Evolutionary conservation across 2,888 invertebrate genomes (phyloP), one percentile per base, ranked within the genome.

Genomic region (Conistra vaccinii): DNA sequence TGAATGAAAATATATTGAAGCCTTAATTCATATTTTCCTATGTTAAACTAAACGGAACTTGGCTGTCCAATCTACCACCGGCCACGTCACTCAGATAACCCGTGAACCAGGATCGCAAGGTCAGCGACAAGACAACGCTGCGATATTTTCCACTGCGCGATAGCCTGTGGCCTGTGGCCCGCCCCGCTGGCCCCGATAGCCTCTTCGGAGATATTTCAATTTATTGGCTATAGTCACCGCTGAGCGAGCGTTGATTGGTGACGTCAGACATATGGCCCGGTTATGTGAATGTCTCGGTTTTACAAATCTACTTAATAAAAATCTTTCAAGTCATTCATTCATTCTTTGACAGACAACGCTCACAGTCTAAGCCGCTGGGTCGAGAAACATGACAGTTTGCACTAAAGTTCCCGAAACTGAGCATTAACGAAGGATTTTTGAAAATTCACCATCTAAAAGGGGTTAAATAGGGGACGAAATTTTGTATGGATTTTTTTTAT

Each of bases 151-250:
- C 80, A 81, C 73, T 58, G 65, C 32, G 32, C 80, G 92, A 92
- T 93, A 91, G 70, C 90, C 88, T 78, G 48, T 42, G 80, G 67
- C 88, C 85, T 69, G 73, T 69, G 65, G 76, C 76, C 76, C 70
- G 69, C 57, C 85, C 76, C 62, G 51, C 66, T 75, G 72, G 69
- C 79, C 66, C 12, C 45, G 92, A 92, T 91, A 89, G 48, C 89
- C 88, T 81, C 60, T 39, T 10, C 55, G 35, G 75, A 83, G 84
- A 89, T 89, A 89, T 88, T 87, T 90, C 91, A 89, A 91, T 92
- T 91, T 91, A 92, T 91, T 87, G 82, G 12, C 76, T 73, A 70
- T 73, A 55, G 26, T 69, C 68, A 57, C 48, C n/a, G 75, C 61
- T 75, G 58, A 71, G 45, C 63, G 69, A 61, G 84, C 80, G 81